Percentiles rank a stretch among this genome's conserved stretches.
Conservation (phyloP, 1,140 invertebrate species). For the Sminthurides bifidus region DNA sequence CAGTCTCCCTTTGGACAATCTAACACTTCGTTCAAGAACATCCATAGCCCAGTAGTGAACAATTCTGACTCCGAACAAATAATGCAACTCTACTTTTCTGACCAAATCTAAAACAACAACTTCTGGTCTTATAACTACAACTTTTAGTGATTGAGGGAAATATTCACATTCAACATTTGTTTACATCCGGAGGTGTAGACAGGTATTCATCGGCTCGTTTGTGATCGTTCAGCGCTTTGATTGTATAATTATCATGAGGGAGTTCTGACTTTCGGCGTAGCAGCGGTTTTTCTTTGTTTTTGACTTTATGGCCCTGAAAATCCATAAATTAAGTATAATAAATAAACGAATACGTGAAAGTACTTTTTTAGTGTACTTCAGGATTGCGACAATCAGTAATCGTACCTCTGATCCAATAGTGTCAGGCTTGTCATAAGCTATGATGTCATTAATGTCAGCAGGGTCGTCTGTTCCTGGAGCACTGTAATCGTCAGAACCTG, state of each 20-base stretch:
- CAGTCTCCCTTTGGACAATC: no score
- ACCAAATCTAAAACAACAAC: no score
- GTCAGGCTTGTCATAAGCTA: constrained; percentile 64
- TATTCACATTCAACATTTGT: constrained; percentile 56
- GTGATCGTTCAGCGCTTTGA: constrained; percentile 80
- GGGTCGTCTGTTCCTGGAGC: constrained; percentile 38
- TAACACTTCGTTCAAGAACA: no score
- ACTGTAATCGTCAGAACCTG: constrained; percentile 16
- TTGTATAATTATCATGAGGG: constrained; percentile 77
- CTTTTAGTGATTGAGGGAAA: no score
- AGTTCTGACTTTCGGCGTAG: constrained; percentile 87
- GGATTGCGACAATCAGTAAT: constrained; percentile 2
- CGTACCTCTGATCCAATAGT: constrained; percentile 64
- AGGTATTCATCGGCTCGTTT: constrained; percentile 81
- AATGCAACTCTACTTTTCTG: no score
- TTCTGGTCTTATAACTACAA: no score
- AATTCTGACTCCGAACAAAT: no score
- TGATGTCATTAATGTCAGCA: constrained; percentile 49
- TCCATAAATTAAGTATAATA: constrained; percentile 15
- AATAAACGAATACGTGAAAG: background rate
- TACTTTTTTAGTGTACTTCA: constrained; percentile 6
- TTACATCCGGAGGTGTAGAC: constrained; percentile 65
- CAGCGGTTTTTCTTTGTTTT: constrained; percentile 70
- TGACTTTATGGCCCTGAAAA: constrained; percentile 40
- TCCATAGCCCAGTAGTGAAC: no score